These are phyloP conservation scores for Hylyphantes graminicola DNA, from an alignment of 1,140 invertebrate species.

Conservation along the genomic window DNA sequence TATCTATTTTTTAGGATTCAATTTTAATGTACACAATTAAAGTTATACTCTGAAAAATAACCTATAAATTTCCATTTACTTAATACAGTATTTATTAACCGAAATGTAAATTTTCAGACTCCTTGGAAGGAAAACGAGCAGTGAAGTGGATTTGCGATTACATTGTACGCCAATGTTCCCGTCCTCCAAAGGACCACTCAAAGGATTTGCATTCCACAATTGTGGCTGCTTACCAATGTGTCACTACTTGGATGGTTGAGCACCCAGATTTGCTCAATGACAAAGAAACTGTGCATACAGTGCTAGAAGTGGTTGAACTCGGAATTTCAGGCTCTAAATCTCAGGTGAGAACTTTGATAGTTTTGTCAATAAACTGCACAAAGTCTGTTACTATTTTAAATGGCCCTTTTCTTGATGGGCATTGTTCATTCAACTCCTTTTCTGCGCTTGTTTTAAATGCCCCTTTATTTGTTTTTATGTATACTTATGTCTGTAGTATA, in stretches of 20 bases:
- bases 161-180: constrained; percentile 93
- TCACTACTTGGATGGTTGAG: constrained; percentile 91
- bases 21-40: too few relatives aligned
- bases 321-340: constrained; percentile 96
- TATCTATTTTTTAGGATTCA: too few relatives aligned
- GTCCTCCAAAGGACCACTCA: constrained; percentile 94
- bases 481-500: too few relatives aligned
- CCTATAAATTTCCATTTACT: too few relatives aligned
- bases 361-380: background rate
- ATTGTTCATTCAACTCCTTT: background rate
- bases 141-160: constrained; percentile 99
- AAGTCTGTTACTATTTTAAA: too few relatives aligned
- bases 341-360: constrained; percentile 68
- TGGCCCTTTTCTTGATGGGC: too few relatives aligned
- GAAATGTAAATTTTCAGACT: constrained; percentile 72
- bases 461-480: too few relatives aligned
- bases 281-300: constrained; percentile 89
- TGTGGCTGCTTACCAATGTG: constrained; percentile 92
- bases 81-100: background rate
- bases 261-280: constrained; percentile 85
- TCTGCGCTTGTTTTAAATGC: background rate
- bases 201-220: constrained; percentile 98
- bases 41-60: too few relatives aligned
- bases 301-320: constrained; percentile 96
- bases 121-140: constrained; percentile 88